These are phyloP conservation scores for Alviniconcha marisindica DNA, from an alignment of 1,140 invertebrate genomes.

Conservation along the genomic window DNA sequence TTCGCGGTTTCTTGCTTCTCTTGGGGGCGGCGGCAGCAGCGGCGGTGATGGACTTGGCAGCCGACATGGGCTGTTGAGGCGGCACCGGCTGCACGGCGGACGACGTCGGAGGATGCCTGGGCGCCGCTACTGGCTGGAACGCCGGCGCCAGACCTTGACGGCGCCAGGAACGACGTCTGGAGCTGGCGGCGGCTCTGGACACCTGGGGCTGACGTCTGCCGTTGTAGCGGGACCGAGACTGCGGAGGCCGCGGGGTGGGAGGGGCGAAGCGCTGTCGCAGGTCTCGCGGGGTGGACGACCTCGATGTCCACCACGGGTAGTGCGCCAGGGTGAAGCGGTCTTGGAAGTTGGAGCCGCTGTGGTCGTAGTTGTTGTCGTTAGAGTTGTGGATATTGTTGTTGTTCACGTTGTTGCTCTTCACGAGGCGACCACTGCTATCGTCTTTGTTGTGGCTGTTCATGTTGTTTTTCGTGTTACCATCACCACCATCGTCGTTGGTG, in stretches of 20 bases:
- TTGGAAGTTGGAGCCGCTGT: not conserved
- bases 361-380: not conserved
- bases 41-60: not conserved
- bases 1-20: too few relatives aligned
- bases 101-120: not conserved
- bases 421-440: not conserved
- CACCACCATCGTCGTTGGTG: slow-evolving; percentile 15
- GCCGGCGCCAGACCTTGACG: not conserved
- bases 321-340: not conserved
- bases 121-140: not conserved
- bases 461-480: not conserved
- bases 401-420: not conserved
- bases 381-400: slow-evolving; percentile 11
- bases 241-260: not conserved
- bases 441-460: not conserved
- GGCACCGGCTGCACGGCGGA: not conserved
- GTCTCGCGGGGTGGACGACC: not conserved
- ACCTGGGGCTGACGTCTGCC: not conserved
- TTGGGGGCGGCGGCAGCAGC: not conserved
- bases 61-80: not conserved
- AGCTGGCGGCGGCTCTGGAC: not conserved
- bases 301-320: slow-evolving; percentile 11
- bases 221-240: too few relatives aligned
- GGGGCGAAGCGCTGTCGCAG: not conserved
- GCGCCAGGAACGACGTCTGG: not conserved